Evolutionary conservation across 2,888 invertebrate species (phyloP).

Genomic region (Eurytoma californica): DNA sequence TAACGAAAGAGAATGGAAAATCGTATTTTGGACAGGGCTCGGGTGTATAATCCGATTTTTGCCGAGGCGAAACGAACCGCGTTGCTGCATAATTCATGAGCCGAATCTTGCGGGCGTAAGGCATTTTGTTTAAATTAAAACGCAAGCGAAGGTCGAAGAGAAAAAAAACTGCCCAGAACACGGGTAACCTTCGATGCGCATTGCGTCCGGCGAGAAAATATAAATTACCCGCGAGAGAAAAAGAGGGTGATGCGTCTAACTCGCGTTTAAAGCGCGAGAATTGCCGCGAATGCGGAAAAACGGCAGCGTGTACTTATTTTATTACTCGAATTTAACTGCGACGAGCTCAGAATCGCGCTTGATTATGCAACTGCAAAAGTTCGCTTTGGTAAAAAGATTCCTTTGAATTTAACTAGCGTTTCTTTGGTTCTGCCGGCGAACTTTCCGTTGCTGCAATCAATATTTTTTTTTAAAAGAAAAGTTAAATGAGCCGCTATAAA

Average conservation of each 20-base stretch:
- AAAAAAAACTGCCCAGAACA: not conserved
- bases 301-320: not conserved
- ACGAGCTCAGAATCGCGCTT: not conserved
- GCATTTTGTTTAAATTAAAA: conserved; percentile 22
- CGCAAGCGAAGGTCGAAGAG: not conserved
- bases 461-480: too few species aligned
- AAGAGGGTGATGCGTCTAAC: not conserved
- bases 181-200: too few species aligned
- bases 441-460: not conserved
- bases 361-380: not conserved
- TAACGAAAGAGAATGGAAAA: conserved; percentile 8
- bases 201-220: not conserved
- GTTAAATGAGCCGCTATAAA: too few species aligned
- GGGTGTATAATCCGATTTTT: conserved; percentile 34
- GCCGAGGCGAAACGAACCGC: conserved; percentile 6
- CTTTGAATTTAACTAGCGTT: conserved; percentile 9
- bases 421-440: not conserved
- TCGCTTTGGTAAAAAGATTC: not conserved
- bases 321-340: not conserved
- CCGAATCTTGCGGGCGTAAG: conserved; percentile 6
- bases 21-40: conserved; percentile 11
- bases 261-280: not conserved
- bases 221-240: not conserved
- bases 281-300: not conserved
- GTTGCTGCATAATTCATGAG: conserved; percentile 32